Evolutionary conservation across 2,113 vertebrate species (phyloP).

Genomic region (Empidonax traillii): DNA sequence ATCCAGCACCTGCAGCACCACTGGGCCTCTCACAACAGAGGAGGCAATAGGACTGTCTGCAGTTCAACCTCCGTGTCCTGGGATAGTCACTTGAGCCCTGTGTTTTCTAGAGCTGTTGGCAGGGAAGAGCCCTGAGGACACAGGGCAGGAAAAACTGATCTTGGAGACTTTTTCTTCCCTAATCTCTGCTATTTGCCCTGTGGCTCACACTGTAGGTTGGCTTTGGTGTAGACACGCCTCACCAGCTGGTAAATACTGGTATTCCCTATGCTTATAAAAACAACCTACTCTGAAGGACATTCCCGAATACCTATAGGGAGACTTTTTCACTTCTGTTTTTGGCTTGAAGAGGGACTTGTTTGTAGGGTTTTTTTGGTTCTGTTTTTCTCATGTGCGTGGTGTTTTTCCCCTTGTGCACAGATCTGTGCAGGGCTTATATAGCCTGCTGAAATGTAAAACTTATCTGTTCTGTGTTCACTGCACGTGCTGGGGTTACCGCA

Average conservation of each 20-base stretch:
- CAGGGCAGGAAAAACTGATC: neutral
- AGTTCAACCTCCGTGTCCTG: neutral
- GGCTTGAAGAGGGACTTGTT: neutral
- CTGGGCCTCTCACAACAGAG: neutral
- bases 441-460: neutral
- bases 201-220: neutral
- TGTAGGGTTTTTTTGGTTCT: neutral
- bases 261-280: neutral
- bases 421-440: neutral
- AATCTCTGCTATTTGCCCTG: neutral
- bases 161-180: neutral
- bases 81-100: neutral
- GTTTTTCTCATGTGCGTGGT: neutral
- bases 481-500: neutral
- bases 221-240: neutral
- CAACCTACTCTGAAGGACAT: neutral
- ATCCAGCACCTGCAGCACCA: neutral
- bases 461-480: neutral
- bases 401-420: neutral
- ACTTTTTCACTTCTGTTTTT: neutral
- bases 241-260: neutral
- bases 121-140: neutral
- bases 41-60: rapidly evolving
- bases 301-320: neutral
- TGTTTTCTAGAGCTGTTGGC: neutral